phyloP scores from a whole-genome alignment of 2,113 vertebrate species.

The Laterallus jamaicensis region DNA sequence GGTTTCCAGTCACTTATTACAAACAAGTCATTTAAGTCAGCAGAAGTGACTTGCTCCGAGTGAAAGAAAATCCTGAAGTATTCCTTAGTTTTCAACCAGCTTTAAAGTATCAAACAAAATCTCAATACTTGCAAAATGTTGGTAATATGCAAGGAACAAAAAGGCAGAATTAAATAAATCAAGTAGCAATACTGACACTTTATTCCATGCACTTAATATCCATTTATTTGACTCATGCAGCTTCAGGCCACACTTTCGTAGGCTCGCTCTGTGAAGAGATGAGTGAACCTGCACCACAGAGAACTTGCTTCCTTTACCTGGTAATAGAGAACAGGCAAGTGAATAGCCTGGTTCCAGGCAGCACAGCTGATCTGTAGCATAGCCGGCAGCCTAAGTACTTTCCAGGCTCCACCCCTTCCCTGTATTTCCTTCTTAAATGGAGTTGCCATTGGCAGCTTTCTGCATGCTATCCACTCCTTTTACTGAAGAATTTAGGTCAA shows the following conservation, averaged over 20 bases:
- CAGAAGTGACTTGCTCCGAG: neutral
- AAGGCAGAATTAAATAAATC: neutral
- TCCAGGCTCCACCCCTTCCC: neutral
- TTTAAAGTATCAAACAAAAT: neutral
- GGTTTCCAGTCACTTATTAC: neutral
- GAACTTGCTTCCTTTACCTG: neutral
- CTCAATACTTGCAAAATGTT: neutral
- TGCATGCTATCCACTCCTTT: neutral
- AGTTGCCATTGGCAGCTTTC: neutral
- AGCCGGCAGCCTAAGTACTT: neutral
- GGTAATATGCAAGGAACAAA: neutral
- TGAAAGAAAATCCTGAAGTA: neutral
- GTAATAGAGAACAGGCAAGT: neutral
- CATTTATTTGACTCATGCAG: neutral
- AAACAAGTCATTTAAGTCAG: neutral
- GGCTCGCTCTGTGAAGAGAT: neutral
- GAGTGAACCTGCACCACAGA: neutral
- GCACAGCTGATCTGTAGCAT: neutral
- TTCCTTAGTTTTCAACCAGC: neutral
- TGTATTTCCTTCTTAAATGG: neutral
- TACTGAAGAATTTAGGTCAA: constrained; percentile 17
- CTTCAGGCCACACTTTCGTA: neutral
- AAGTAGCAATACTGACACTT: neutral
- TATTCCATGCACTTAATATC: neutral
- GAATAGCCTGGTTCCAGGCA: neutral